Conservation (phyloP, 1,140 invertebrate species). For the Bombus consobrinus region DNA sequence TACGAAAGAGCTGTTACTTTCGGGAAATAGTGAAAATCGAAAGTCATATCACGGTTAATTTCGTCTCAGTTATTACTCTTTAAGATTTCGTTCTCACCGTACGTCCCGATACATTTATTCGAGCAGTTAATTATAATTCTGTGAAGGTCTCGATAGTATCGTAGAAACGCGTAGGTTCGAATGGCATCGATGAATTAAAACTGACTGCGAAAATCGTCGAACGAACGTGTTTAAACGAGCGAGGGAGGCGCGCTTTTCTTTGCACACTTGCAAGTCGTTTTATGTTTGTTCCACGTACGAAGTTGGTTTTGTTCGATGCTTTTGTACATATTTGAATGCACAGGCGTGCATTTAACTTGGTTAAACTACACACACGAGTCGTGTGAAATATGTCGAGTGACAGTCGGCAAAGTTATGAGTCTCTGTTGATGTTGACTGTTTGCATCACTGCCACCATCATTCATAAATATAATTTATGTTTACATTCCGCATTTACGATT, state of each 20-base stretch:
- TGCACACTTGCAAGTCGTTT: background rate
- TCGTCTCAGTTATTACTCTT: background rate
- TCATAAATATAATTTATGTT: constrained; percentile 19
- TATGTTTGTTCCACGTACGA: background rate
- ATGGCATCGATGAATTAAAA: constrained; percentile 1
- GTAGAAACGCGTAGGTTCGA: background rate
- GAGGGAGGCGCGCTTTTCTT: background rate
- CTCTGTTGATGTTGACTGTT: background rate
- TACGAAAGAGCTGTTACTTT: background rate
- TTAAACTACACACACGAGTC: background rate
- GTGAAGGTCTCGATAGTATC: background rate
- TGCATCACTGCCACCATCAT: background rate
- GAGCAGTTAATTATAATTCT: background rate
- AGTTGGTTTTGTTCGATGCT: background rate
- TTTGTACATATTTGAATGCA: background rate
- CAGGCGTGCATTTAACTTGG: background rate
- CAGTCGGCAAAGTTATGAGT: background rate
- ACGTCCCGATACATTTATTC: background rate
- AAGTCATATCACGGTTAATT: background rate
- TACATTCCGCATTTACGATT: background rate
- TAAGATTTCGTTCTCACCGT: background rate
- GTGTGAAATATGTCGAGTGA: background rate
- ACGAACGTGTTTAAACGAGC: background rate
- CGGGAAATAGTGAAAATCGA: background rate
- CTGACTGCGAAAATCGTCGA: too few relatives aligned